Evolutionary conservation across 2,888 invertebrate genomes (phyloP), one percentile per base, ranked within the genome.

Genomic region (Torymus auratus): DNA sequence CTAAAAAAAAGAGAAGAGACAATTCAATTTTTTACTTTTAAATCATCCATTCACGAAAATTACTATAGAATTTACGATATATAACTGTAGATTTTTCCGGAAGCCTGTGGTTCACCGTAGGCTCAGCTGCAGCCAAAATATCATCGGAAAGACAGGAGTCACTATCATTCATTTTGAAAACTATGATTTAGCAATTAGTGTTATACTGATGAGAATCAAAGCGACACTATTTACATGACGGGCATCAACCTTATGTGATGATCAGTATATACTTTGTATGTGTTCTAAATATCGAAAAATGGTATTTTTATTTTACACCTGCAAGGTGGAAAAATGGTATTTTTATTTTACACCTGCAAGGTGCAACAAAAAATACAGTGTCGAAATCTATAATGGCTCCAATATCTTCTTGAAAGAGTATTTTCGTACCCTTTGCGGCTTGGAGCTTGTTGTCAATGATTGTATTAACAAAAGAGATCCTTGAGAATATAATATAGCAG

Each of bases 381-480:
- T 28, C 1, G 28, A 7, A 28, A 28, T 28, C 28, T 28, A 0
- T 28, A 28, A 7, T 28, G 28, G 7, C 5, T 28, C 28, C 28
- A 28, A 7, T 28, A 28, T 28, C 28, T 4, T 28, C 28, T 28
- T 5, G 3, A 28, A 28, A 28, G 28, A 12, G 17, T 74, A 69
- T 20, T 58, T 73, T 61, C 65, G 76, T 28, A 95, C 96, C 92
- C 94, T 94, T 0, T 93, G 93, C 1, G 95, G 92, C 88, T 96
- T 96, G 67, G 94, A 94, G 86, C 94, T 95, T 0, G 95, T 95
- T 83, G 95, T 95, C 78, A 96, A 89, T 15, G 95, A 94, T 86
- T 95, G 96, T 69, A 96, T 93, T 2, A 94, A 92, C 53, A 96
- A 91, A 84, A 92, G 93, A 81, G 94, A 93, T 20, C 94, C 94